A percentile compares a stretch with the other conserved stretches of the same genome.
These are phyloP conservation scores for Drosophila rhopaloa DNA, from an alignment of 1,140 invertebrate genomes.

Conservation along the genomic window DNA sequence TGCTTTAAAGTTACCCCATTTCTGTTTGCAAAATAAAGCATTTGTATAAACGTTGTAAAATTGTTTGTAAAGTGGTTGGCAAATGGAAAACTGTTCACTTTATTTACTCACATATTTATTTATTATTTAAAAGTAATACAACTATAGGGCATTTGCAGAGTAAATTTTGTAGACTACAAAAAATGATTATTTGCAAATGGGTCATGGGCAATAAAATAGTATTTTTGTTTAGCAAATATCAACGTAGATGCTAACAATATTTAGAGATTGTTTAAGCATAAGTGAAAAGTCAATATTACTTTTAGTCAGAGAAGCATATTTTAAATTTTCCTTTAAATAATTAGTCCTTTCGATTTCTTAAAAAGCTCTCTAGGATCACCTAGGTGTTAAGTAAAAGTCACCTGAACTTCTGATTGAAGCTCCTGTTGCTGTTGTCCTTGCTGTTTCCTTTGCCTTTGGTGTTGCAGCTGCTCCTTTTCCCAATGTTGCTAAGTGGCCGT, in stretches of 20 bases:
- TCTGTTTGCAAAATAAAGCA: not conserved
- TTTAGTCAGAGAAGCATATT: no score
- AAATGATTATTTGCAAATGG: not conserved
- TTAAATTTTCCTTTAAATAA: no score
- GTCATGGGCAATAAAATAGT: not conserved
- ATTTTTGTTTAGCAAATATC: not conserved
- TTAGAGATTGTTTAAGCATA: not conserved
- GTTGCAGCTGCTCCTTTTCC: constrained; percentile 39
- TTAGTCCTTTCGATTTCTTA: no score
- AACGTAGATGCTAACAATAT: not conserved
- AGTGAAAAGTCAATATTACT: not conserved
- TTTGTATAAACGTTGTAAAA: constrained; percentile 4
- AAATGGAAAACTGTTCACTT: not conserved
- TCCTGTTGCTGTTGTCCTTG: constrained; percentile 30
- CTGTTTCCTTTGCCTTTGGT: constrained; percentile 2
- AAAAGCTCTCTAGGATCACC: not conserved
- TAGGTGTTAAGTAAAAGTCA: constrained; percentile 57
- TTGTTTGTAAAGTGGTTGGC: constrained; percentile 1
- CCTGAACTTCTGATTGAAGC: constrained; percentile 15
- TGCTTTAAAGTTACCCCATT: not conserved
- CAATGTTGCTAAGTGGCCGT: constrained; percentile 53
- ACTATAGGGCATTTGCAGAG: not conserved
- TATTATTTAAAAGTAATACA: not conserved
- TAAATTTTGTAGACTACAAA: not conserved
- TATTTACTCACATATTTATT: constrained; percentile 5